phyloP scores from a whole-genome alignment of 2,113 vertebrate genomes.

The Candoia aspera region DNA sequence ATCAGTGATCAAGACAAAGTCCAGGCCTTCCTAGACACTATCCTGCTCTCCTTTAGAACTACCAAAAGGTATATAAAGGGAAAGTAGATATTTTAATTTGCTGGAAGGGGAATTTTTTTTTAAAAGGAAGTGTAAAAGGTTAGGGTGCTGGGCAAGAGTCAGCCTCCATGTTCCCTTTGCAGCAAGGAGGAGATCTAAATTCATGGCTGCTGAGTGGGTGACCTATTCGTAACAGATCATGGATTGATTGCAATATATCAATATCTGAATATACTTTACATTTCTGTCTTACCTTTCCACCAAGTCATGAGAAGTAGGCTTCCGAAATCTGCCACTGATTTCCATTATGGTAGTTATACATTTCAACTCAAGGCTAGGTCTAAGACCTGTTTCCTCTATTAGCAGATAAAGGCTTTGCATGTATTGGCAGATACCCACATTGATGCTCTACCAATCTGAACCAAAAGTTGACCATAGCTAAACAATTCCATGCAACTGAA shows the following conservation, averaged over 20 bases:
- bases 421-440: neutral
- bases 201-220: no score
- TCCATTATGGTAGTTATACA: neutral
- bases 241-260: neutral
- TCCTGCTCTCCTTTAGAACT: no score
- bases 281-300: neutral
- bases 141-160: no score
- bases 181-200: no score
- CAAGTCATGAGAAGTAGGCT: neutral
- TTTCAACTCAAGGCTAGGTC: neutral
- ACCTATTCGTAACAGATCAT: no score
- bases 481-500: neutral
- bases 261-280: neutral
- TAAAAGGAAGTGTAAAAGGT: no score
- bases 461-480: neutral
- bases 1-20: no score
- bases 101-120: no score
- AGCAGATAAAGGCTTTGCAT: neutral
- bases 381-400: neutral
- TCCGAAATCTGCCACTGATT: neutral
- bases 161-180: no score
- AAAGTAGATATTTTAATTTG: no score
- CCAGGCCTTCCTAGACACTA: no score
- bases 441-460: neutral
- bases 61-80: no score